phyloP scores from a whole-genome alignment of 2,888 invertebrate species.

The Tachystola acroxantha region DNA sequence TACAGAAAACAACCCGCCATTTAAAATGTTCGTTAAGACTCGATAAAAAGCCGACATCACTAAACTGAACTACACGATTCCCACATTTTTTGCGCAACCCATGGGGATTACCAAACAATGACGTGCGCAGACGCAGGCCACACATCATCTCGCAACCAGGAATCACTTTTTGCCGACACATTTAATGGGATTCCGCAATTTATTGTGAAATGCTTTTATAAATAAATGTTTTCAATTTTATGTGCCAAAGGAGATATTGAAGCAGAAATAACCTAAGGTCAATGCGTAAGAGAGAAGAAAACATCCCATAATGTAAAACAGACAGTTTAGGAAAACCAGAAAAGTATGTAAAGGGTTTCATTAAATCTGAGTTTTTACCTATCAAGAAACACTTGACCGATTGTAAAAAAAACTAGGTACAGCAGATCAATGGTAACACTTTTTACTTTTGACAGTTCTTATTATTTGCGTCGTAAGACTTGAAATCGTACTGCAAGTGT shows the following conservation, averaged over 20 bases:
- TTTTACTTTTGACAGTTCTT: too few species aligned
- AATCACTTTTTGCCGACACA: conserved; percentile 49
- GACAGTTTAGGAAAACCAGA: too few species aligned
- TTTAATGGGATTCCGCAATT: conserved; percentile 63
- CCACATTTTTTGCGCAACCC: conserved; percentile 60
- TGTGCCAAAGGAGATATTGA: conserved; percentile 6
- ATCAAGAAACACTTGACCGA: too few species aligned
- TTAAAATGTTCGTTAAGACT: too few species aligned
- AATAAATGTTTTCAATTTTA: conserved; percentile 22
- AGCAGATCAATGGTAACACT: too few species aligned
- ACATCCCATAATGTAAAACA: too few species aligned
- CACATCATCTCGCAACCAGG: conserved; percentile 56
- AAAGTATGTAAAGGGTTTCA: too few species aligned
- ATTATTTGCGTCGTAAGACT: too few species aligned
- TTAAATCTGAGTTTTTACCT: too few species aligned
- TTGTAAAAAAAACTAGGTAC: too few species aligned
- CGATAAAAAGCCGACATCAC: conserved; percentile 31
- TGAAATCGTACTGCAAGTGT: too few species aligned
- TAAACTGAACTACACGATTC: conserved; percentile 43
- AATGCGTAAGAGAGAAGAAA: background rate
- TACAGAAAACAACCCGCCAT: too few species aligned
- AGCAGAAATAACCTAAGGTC: background rate
- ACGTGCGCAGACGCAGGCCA: conserved; percentile 52
- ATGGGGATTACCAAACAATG: conserved; percentile 61
- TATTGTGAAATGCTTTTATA: conserved; percentile 41